These are phyloP conservation scores for Syngnathoides biaculeatus DNA, from an alignment of 2,113 vertebrate genomes.

Conservation along the genomic window DNA sequence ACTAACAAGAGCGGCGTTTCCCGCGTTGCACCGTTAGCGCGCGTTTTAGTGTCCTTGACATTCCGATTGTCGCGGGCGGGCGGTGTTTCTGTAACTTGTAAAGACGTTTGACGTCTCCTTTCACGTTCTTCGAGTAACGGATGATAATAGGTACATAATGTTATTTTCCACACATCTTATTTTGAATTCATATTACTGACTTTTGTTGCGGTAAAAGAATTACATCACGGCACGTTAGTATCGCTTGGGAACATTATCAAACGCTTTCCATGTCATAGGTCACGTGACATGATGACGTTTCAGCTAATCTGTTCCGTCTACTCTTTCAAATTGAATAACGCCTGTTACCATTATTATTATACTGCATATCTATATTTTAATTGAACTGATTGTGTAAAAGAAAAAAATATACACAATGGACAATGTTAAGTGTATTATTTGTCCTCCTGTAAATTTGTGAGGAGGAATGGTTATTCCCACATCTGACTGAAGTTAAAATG, in stretches of 20 bases:
- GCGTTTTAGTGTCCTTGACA: conserved; percentile 10
- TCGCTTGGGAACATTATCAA: not conserved
- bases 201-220: not conserved
- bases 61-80: not conserved
- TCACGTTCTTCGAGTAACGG: not conserved
- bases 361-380: no score
- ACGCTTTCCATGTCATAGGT: not conserved
- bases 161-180: fast-evolving
- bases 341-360: no score
- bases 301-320: conserved; percentile 1
- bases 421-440: no score
- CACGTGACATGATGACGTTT: conserved; percentile 23
- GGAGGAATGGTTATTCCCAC: no score
- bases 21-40: conserved; percentile 49
- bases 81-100: not conserved
- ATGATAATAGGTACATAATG: no score
- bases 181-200: not conserved
- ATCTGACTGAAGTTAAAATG: no score
- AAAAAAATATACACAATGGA: no score
- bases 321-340: not conserved
- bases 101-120: no score
- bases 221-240: not conserved
- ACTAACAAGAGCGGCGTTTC: conserved; percentile 48
- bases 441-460: no score
- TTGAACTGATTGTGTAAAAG: no score